Percentiles rank a stretch among this genome's conserved stretches.
Conservation (phyloP, 2,888 invertebrate species). For the Hirtodrosophila cameraria region DNA sequence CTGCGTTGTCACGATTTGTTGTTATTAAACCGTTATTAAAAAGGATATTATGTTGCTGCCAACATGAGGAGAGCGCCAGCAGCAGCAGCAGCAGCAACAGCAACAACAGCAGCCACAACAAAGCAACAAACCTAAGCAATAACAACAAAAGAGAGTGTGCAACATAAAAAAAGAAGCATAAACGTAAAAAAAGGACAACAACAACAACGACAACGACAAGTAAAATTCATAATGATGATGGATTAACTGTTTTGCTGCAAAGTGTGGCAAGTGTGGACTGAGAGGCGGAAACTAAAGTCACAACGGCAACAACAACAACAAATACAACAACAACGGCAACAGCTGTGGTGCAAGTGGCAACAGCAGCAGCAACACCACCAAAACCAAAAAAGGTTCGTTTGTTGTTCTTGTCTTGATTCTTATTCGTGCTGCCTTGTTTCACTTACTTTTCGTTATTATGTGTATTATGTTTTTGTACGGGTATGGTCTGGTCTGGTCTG, state of each 20-base stretch:
- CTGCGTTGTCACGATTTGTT: constrained; percentile 36
- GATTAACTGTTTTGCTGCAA: constrained; percentile 68
- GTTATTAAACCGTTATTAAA: constrained; percentile 32
- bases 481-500: neutral
- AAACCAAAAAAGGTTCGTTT: constrained; percentile 43
- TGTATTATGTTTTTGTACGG: constrained; percentile 12
- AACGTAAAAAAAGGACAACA: constrained; percentile 31
- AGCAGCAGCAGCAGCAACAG: constrained; percentile 25
- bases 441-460: constrained; percentile 6
- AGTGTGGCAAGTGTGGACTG: constrained; percentile 27
- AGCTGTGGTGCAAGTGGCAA: constrained; percentile 14
- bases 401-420: neutral
- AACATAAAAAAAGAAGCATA: constrained; percentile 25
- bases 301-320: constrained; percentile 26
- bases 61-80: constrained; percentile 46
- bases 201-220: constrained; percentile 35
- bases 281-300: constrained; percentile 45
- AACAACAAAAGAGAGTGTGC: constrained; percentile 22
- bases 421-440: neutral
- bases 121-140: constrained; percentile 21
- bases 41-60: constrained; percentile 51
- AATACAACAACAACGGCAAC: constrained; percentile 42
- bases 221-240: constrained; percentile 75
- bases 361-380: constrained; percentile 8
- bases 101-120: constrained; percentile 10